Evolutionary conservation across 2,797 vertebrate genomes (phyloP).

Genomic region (Gallinago solitaria): DNA sequence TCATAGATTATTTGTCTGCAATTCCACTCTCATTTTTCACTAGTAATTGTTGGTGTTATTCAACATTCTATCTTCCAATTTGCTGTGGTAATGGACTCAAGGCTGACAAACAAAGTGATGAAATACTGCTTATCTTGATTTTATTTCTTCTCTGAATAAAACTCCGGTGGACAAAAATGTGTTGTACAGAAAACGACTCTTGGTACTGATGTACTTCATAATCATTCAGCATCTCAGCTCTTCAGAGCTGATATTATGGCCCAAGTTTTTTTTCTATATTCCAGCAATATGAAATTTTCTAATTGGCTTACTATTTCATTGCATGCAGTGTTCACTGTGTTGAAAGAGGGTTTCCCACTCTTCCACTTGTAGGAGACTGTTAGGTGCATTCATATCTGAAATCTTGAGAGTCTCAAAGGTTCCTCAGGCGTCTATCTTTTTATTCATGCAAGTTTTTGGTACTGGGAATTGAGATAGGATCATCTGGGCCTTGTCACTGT

Average conservation of each 20-base stretch:
- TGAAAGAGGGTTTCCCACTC: background rate
- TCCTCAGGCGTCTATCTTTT: background rate
- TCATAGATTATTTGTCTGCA: slow-evolving; percentile 64
- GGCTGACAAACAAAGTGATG: slow-evolving; percentile 64
- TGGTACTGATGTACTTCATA: background rate
- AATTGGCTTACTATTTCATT: background rate
- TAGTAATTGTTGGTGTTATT: slow-evolving; percentile 56
- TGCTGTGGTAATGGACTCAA: slow-evolving; percentile 63
- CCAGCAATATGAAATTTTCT: background rate
- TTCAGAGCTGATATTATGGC: background rate
- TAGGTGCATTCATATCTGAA: background rate
- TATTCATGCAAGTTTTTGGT: background rate
- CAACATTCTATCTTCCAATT: slow-evolving; percentile 69
- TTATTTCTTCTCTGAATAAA: slow-evolving; percentile 56
- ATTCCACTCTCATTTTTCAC: slow-evolving; percentile 63
- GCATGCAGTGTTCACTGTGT: background rate
- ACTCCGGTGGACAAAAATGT: slow-evolving; percentile 4
- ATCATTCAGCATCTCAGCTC: background rate
- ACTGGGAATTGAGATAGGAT: background rate
- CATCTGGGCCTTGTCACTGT: background rate
- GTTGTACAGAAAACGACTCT: background rate
- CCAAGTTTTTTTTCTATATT: background rate
- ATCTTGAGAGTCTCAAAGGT: background rate
- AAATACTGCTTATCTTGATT: slow-evolving; percentile 62
- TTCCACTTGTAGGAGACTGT: background rate